Conservation (phyloP, 2,113 vertebrate species). For the Mastomys natalensis region DNA sequence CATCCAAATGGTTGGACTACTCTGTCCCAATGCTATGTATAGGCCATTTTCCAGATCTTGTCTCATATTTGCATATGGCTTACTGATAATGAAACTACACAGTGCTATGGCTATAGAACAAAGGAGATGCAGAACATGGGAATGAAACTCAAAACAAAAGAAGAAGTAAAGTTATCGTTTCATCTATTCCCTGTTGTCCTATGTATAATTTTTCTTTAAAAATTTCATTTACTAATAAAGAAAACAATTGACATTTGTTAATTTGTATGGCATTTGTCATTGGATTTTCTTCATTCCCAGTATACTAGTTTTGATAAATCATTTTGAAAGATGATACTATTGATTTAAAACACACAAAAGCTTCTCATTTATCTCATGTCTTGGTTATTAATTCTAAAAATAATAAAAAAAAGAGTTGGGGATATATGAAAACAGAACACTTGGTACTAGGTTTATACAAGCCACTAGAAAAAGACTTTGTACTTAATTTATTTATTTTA, state of each 20-base stretch:
- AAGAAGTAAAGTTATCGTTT: not conserved
- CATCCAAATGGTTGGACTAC: too few relatives aligned
- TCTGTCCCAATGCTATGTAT: too few relatives aligned
- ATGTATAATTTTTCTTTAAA: not conserved
- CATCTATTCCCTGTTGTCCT: too few relatives aligned
- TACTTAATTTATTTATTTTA: constrained; percentile 16
- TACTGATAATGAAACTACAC: not conserved
- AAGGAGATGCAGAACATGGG: not conserved
- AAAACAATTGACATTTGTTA: not conserved
- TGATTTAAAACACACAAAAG: not conserved
- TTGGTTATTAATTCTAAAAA: not conserved
- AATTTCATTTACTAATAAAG: not conserved
- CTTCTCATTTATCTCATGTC: not conserved
- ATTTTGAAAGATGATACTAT: not conserved
- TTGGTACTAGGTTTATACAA: not conserved
- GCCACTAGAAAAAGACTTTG: not conserved
- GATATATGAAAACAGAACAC: not conserved
- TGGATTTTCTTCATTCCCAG: not conserved
- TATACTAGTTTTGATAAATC: not conserved
- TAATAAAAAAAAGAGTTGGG: constrained; percentile 7
- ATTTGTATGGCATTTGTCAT: not conserved
- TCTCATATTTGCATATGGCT: too few relatives aligned
- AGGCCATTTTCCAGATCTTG: not conserved
- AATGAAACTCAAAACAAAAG: not conserved
- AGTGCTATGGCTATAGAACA: not conserved